Conservation (phyloP, 2,888 invertebrate genomes). For the Eutolmus rufibarbis region DNA sequence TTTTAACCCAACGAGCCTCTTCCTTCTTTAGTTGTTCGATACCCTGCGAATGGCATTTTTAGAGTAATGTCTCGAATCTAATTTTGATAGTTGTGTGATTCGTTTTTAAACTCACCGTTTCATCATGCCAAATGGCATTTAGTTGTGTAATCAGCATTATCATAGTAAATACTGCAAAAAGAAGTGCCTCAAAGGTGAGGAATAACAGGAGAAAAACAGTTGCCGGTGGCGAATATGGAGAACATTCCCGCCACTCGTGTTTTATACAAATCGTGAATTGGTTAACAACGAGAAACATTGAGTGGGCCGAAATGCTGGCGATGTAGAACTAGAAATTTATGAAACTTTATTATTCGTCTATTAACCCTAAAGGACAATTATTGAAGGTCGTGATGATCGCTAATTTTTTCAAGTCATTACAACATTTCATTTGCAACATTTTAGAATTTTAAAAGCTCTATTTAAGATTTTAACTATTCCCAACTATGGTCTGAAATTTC, state of each 20-base stretch:
- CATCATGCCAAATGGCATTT: conserved; percentile 97
- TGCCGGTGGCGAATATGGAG: conserved; percentile 91
- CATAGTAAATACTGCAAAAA: conserved; percentile 97
- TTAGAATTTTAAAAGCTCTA: no score
- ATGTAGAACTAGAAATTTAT: conserved; percentile 87
- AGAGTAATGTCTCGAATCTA: no score
- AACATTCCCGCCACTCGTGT: conserved; percentile 95
- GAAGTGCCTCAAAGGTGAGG: conserved; percentile 89
- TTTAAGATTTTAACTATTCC: no score
- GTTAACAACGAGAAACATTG: conserved; percentile 87
- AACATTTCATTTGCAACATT: no score
- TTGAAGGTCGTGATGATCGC: neutral
- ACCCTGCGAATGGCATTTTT: conserved; percentile 68
- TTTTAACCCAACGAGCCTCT: conserved; percentile 90
- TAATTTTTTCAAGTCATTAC: neutral
- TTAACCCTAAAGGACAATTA: neutral
- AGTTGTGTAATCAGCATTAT: conserved; percentile 98
- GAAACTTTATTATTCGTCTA: neutral
- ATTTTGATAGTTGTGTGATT: no score
- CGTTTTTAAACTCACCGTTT: conserved; percentile 74
- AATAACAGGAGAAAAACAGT: conserved; percentile 92
- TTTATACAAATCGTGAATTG: conserved; percentile 94
- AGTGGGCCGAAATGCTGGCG: conserved; percentile 94
- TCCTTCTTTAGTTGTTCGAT: conserved; percentile 98
- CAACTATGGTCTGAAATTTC: no score